Base-by-base conservation (phyloP, 1,140 invertebrate species). In the Drosophila bocki region DNA sequence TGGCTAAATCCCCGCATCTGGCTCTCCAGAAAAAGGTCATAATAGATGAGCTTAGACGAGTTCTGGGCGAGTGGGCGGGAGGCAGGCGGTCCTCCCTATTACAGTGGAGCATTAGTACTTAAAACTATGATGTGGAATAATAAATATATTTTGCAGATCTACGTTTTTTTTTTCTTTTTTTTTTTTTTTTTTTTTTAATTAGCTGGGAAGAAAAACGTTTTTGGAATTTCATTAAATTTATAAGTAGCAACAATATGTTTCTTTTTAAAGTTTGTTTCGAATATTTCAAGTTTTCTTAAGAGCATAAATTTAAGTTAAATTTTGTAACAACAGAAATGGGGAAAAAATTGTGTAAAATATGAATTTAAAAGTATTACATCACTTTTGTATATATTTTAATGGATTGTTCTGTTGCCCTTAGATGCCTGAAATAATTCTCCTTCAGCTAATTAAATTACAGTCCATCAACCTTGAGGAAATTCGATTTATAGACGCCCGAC, bases 11-110 rank as follows among this genome's bases (percentile, higher is more conserved):
- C 84, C 75, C 70, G 81, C 74, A 76, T 77, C 53, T 74, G 67
- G 56, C 67, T 80, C 84, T 84, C 77, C 83, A 88, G 85, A 85
- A 88, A 87, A 88, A 85, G 84, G 85, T 88, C 85, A 82, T 88
- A 88, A 88, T 90, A 90, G 85, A 88, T 88, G 85, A 90, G 85
- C 78, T 85, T 84, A 78, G 76, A 68, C 65, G 51, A 68, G 61
- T 51, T 44, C 33, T 54, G 42, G 39, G 71, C 53, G 45, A 48
- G 59, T 37, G 75, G 60, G 59, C 12, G 53, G 45, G 13, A 35
- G 33, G 12, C 12, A 47, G 33, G 33, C 4, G 13, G 7, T 29
- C 60, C 32, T 37, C 44, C 42, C 26, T 29, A n/a, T n/a, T 22
- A 70, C 67, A 68, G 62, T 70, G 67, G 61, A 45, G 13, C 39